These are phyloP conservation scores for Catonia carolina DNA, from an alignment of 2,888 invertebrate species.

Conservation along the genomic window DNA sequence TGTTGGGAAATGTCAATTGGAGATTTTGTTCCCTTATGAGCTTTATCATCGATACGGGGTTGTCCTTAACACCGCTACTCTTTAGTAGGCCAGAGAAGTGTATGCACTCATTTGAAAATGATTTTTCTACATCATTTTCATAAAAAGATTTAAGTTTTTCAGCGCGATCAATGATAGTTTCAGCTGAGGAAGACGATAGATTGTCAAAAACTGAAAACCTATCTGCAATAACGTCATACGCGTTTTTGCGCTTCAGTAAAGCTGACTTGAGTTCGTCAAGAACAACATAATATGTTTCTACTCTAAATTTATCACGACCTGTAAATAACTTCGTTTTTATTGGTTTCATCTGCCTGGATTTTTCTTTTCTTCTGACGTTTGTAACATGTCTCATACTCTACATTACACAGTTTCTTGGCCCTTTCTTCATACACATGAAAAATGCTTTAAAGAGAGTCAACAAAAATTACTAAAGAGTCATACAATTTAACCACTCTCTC, in stretches of 20 bases:
- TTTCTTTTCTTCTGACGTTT: constrained; percentile 7
- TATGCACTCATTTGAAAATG: constrained; percentile 13
- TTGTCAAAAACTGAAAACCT: constrained; percentile 12
- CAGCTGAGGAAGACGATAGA: constrained; percentile 2
- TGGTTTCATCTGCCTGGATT: constrained; percentile 8
- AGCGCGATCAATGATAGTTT: constrained; percentile 10
- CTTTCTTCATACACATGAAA: too few relatives aligned
- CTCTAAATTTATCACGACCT: constrained; percentile 9
- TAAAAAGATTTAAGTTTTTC: constrained; percentile 15
- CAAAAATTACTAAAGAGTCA: not conserved
- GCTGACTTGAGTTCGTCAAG: constrained; percentile 15
- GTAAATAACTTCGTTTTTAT: constrained; percentile 7
- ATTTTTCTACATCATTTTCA: constrained; percentile 13
- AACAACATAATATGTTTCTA: constrained; percentile 11
- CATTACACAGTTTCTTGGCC: constrained; percentile 12
- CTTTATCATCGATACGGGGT: too few relatives aligned
- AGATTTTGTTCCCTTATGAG: too few relatives aligned
- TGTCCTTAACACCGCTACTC: constrained; percentile 3
- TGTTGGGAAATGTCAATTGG: too few relatives aligned
- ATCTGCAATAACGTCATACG: constrained; percentile 12
- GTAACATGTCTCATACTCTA: constrained; percentile 13
- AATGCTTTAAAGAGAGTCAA: constrained; percentile 5
- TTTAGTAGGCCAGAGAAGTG: too few relatives aligned
- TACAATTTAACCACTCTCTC: constrained; percentile 12
- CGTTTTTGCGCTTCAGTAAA: constrained; percentile 6